Percentiles rank a stretch among this genome's conserved stretches.
Evolutionary conservation across 2,113 vertebrate species (phyloP).

Genomic region (Oreochromis aureus): DNA sequence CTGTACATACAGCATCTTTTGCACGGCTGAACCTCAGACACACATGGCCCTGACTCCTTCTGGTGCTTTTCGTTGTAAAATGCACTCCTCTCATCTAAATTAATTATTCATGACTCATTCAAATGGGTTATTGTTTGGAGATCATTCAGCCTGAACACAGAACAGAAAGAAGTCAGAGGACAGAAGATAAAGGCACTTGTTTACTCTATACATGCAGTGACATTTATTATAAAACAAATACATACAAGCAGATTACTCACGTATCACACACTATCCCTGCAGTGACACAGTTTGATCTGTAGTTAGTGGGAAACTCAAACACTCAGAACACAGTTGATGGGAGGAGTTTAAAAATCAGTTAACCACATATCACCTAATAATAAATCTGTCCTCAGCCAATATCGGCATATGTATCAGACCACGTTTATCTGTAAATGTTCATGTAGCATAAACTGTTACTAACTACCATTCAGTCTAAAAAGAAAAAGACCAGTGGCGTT

Average conservation of each 20-base stretch:
- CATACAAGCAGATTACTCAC: neutral
- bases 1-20: neutral
- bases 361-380: neutral
- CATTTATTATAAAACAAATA: neutral
- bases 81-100: neutral
- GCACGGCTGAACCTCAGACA: neutral
- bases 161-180: neutral
- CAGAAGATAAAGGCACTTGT: neutral
- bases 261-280: neutral
- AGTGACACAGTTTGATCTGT: neutral
- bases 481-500: neutral
- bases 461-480: neutral
- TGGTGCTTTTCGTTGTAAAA: neutral
- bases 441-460: neutral
- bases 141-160: neutral
- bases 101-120: slow-evolving; percentile 29
- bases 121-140: slow-evolving; percentile 14
- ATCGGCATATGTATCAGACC: neutral
- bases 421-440: neutral
- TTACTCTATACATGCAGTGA: neutral
- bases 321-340: neutral
- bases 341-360: neutral
- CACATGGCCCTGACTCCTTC: neutral
- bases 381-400: neutral
- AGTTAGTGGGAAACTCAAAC: neutral